Evolutionary conservation across 2,888 invertebrate species (phyloP).

Genomic region (Rhagonycha fulva): DNA sequence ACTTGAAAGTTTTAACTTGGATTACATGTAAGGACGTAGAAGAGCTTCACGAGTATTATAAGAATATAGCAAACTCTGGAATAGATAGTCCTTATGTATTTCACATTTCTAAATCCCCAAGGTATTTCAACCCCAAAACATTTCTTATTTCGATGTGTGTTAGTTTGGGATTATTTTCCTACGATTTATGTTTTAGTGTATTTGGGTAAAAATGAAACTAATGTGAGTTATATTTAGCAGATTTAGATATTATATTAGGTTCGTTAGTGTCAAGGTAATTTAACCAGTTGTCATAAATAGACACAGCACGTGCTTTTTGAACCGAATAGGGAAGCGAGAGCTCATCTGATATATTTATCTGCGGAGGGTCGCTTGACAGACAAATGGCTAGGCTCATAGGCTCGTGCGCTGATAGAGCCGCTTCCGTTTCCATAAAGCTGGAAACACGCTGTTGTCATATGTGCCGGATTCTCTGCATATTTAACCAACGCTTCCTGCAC

Average conservation of each 20-base stretch:
- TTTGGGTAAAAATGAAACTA: slow-evolving; percentile 12
- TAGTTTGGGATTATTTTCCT: slow-evolving; percentile 32
- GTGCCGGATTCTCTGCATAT: slow-evolving; percentile 49
- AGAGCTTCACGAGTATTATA: slow-evolving; percentile 35
- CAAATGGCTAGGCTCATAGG: slow-evolving; percentile 51
- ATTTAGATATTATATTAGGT: slow-evolving; percentile 44
- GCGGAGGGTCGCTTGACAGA: slow-evolving; percentile 50
- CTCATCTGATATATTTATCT: slow-evolving; percentile 50
- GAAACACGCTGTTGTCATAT: slow-evolving; percentile 55
- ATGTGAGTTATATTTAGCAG: slow-evolving; percentile 37
- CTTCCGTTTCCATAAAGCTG: slow-evolving; percentile 57
- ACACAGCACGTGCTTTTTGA: slow-evolving; percentile 49
- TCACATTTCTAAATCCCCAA: slow-evolving; percentile 41
- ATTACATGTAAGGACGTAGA: slow-evolving; percentile 28
- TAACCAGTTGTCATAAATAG: slow-evolving; percentile 54
- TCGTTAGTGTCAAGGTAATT: slow-evolving; percentile 56
- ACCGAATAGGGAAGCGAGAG: slow-evolving; percentile 45
- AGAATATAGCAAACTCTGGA: slow-evolving; percentile 40
- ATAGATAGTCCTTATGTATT: slow-evolving; percentile 43
- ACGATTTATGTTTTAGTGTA: slow-evolving; percentile 20
- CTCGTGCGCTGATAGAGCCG: slow-evolving; percentile 49
- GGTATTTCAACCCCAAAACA: slow-evolving; percentile 32
- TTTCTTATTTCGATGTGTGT: slow-evolving; percentile 32
- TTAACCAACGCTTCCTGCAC: slow-evolving; percentile 47
- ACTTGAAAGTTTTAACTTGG: slow-evolving; percentile 20